Conservation (phyloP, 2,888 invertebrate species). For the Physocephala rufipes region DNA sequence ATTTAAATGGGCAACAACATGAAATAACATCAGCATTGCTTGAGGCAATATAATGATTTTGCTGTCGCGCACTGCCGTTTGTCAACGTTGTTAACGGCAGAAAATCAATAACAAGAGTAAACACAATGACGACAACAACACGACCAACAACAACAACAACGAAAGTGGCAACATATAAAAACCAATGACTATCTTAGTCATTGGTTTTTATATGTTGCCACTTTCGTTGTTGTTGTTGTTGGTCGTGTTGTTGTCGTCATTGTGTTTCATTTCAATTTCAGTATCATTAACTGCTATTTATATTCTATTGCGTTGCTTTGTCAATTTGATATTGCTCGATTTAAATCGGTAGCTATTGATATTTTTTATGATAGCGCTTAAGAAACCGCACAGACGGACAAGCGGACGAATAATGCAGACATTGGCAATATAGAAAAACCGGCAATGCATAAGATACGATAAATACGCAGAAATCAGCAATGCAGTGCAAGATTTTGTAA, state of each 20-base stretch:
- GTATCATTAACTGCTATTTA: no score
- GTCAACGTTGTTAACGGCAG: background rate
- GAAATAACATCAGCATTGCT: slow-evolving; percentile 25
- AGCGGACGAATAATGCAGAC: background rate
- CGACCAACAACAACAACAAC: slow-evolving; percentile 17
- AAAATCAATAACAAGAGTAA: slow-evolving; percentile 5
- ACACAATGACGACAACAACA: slow-evolving; percentile 27
- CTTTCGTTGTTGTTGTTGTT: no score
- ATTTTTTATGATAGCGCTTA: slow-evolving; percentile 23
- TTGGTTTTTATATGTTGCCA: no score
- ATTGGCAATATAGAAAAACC: background rate
- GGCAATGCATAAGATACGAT: background rate
- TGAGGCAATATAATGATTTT: background rate
- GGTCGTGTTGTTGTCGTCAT: background rate
- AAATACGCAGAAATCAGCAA: no score
- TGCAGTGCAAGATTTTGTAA: no score
- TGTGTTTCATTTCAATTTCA: background rate
- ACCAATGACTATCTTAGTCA: no score
- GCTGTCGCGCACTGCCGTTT: background rate
- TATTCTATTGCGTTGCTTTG: background rate
- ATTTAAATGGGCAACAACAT: slow-evolving; percentile 23
- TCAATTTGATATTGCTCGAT: no score
- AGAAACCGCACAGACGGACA: slow-evolving; percentile 55
- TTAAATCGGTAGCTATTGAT: slow-evolving; percentile 18
- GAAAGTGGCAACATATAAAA: no score